These are phyloP conservation scores for Philypnodon macrostomus DNA, from an alignment of 2,797 vertebrate species.

Conservation along the genomic window DNA sequence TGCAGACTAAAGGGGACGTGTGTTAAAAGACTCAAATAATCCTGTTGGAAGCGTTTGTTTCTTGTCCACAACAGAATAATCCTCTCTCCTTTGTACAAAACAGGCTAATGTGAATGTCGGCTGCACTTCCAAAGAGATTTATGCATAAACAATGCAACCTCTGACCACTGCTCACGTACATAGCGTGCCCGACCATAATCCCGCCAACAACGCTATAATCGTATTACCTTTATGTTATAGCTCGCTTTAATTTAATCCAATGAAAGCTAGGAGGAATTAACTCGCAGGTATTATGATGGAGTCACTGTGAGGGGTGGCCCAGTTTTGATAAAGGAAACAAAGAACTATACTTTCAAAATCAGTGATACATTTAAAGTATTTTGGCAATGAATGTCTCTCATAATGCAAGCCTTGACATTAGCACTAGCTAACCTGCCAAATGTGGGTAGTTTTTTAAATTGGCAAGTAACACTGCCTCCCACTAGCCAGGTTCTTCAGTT, in stretches of 20 bases:
- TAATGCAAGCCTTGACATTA: no score
- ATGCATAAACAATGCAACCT: slow-evolving; percentile 53
- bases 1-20: slow-evolving; percentile 29
- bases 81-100: slow-evolving; percentile 57
- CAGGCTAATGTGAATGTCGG: slow-evolving; percentile 55
- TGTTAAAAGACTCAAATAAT: slow-evolving; percentile 54
- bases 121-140: slow-evolving; percentile 37
- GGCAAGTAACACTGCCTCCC: no score
- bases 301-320: no score
- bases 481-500: no score
- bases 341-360: no score
- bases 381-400: no score
- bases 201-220: slow-evolving; percentile 62
- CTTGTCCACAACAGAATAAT: slow-evolving; percentile 60
- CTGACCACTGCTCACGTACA: slow-evolving; percentile 50
- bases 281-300: slow-evolving; percentile 51
- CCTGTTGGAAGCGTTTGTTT: slow-evolving; percentile 49
- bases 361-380: no score
- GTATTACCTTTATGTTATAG: slow-evolving; percentile 58
- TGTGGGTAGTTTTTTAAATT: no score
- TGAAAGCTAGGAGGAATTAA: slow-evolving; percentile 58
- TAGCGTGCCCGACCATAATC: slow-evolving; percentile 53
- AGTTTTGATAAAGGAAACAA: no score
- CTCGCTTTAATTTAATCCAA: slow-evolving; percentile 64
- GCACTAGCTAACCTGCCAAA: no score